phyloP scores from a whole-genome alignment of 1,140 invertebrate genomes.

The Polypedilum vanderplanki region DNA sequence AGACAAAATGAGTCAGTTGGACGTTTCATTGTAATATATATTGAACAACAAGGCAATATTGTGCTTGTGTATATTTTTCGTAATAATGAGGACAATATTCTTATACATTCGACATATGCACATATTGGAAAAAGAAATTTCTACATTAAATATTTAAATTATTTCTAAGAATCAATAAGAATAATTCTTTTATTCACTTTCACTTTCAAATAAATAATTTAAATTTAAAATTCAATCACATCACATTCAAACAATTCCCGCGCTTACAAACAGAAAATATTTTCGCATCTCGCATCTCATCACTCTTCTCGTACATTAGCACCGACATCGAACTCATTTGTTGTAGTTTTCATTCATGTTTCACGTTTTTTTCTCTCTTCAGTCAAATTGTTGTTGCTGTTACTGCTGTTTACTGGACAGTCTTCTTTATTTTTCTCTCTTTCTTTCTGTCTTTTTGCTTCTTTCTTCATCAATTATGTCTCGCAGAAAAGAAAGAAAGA shows the following conservation, averaged over 20 bases:
- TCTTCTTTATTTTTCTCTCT: neutral
- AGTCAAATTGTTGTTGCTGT: neutral
- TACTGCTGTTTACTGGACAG: neutral
- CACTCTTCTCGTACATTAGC: neutral
- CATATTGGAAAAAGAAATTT: neutral
- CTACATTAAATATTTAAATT: neutral
- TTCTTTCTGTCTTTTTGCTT: neutral
- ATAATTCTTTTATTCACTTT: no score
- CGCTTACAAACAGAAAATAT: no score
- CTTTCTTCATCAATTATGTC: neutral
- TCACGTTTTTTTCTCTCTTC: conserved; percentile 1
- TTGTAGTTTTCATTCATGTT: conserved; percentile 8
- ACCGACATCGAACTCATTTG: conserved; percentile 3
- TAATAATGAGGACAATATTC: conserved; percentile 28
- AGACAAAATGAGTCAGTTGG: neutral
- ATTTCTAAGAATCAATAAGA: no score
- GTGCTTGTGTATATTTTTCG: conserved; percentile 26
- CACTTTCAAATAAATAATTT: no score
- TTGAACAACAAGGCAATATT: conserved; percentile 15
- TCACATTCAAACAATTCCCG: no score
- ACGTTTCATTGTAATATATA: conserved; percentile 8
- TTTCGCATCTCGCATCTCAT: neutral
- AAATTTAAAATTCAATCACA: no score
- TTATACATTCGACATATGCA: neutral
- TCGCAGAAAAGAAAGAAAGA: neutral